Percentiles rank a stretch among this genome's conserved stretches.
Conservation (phyloP, 2,888 invertebrate genomes). For the Rhynchonema sp. region DNA sequence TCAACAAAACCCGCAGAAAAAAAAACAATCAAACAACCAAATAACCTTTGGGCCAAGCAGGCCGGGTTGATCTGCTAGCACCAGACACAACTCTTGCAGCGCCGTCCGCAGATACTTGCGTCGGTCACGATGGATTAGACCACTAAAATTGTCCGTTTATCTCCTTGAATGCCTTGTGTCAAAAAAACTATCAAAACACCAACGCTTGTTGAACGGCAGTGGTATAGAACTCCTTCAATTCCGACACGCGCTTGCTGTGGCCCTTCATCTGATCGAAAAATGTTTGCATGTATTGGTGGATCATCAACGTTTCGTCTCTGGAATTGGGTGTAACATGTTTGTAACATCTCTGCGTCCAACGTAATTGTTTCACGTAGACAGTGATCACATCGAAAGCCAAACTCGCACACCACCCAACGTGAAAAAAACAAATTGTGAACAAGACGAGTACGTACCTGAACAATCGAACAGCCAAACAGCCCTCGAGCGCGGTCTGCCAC, state of each 20-base stretch:
- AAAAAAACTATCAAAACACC: slow-evolving; percentile 18
- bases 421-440: too few species aligned
- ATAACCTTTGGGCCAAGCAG: slow-evolving; percentile 73
- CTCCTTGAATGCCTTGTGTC: neutral
- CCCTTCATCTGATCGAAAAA: slow-evolving; percentile 91
- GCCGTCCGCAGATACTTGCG: slow-evolving; percentile 87
- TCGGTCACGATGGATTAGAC: slow-evolving; percentile 74
- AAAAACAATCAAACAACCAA: neutral
- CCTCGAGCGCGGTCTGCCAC: slow-evolving; percentile 76
- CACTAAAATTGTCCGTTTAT: slow-evolving; percentile 37
- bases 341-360: too few species aligned
- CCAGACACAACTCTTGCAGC: slow-evolving; percentile 74
- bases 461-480: slow-evolving; percentile 76
- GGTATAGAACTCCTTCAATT: slow-evolving; percentile 83
- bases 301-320: slow-evolving; percentile 91
- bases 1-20: too few species aligned
- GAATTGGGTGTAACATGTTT: too few species aligned
- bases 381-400: too few species aligned
- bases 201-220: slow-evolving; percentile 69
- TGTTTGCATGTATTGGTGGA: slow-evolving; percentile 72
- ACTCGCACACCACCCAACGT: too few species aligned
- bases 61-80: slow-evolving; percentile 93
- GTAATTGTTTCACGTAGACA: too few species aligned
- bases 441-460: too few species aligned
- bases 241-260: slow-evolving; percentile 69